Percentiles rank a stretch among this genome's conserved stretches.
These are phyloP conservation scores for Pyrrhia umbra DNA, from an alignment of 2,888 invertebrate species.

Conservation along the genomic window DNA sequence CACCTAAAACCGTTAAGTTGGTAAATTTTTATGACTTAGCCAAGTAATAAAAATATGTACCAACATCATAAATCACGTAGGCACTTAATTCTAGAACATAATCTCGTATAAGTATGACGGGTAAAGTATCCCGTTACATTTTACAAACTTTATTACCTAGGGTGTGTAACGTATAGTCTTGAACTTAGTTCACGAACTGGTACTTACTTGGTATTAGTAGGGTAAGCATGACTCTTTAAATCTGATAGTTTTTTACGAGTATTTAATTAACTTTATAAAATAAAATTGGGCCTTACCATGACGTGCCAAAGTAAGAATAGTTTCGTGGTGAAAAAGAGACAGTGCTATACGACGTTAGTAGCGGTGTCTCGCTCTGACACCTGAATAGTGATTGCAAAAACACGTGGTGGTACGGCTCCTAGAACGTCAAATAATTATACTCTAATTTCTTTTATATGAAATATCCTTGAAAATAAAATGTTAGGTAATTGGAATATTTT, in stretches of 20 bases:
- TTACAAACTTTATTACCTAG: constrained; percentile 37
- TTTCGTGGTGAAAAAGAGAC: too few species aligned
- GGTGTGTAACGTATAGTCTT: constrained; percentile 23
- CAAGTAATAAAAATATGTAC: constrained; percentile 27
- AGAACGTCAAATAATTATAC: too few species aligned
- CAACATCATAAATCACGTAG: constrained; percentile 36
- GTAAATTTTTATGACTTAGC: constrained; percentile 1
- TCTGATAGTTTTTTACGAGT: not conserved
- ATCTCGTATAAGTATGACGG: constrained; percentile 30
- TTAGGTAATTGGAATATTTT: too few species aligned
- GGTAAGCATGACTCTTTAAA: constrained; percentile 6
- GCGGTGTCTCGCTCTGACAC: too few species aligned
- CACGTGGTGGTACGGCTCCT: too few species aligned
- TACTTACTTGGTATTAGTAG: constrained; percentile 18
- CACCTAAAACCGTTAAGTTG: not conserved
- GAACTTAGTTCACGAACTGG: constrained; percentile 13
- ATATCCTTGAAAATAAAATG: too few species aligned
- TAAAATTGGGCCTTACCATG: too few species aligned
- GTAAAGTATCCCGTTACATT: constrained; percentile 32
- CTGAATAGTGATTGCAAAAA: too few species aligned
- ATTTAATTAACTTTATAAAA: too few species aligned
- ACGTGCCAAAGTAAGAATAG: too few species aligned
- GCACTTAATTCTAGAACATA: constrained; percentile 42
- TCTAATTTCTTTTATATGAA: too few species aligned
- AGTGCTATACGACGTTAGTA: too few species aligned